Percentiles rank a stretch among this genome's conserved stretches.
Evolutionary conservation across 2,888 invertebrate species (phyloP).

Genomic region (Xestia ashworthii): DNA sequence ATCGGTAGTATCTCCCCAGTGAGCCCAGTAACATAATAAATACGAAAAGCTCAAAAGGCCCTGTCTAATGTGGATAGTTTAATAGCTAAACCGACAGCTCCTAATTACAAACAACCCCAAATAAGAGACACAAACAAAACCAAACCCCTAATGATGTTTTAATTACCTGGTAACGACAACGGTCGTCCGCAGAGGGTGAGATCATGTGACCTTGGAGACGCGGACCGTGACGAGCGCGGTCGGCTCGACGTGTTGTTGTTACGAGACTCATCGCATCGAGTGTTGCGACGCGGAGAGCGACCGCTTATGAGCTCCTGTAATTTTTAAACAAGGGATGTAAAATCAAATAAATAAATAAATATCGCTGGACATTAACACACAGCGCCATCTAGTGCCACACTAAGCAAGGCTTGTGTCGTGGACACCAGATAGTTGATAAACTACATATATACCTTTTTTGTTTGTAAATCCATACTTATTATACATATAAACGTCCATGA

Average conservation of each 20-base stretch:
- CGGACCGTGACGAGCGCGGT: slow-evolving; percentile 84
- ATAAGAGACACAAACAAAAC: background rate
- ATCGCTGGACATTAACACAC: no score
- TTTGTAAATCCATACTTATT: no score
- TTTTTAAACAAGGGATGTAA: background rate
- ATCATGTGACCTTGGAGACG: slow-evolving; percentile 85
- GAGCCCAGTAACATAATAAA: background rate
- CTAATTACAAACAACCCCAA: background rate
- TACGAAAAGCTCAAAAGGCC: background rate
- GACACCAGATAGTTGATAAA: no score
- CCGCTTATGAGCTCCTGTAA: slow-evolving; percentile 74
- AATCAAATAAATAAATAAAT: no score
- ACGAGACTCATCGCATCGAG: slow-evolving; percentile 73
- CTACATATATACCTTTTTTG: no score
- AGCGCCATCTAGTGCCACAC: no score
- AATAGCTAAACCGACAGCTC: background rate
- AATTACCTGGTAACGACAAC: slow-evolving; percentile 83
- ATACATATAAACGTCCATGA: no score
- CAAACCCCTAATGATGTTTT: background rate
- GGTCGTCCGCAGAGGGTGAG: slow-evolving; percentile 81
- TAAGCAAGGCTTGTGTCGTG: no score
- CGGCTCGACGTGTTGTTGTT: slow-evolving; percentile 74
- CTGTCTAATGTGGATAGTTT: background rate
- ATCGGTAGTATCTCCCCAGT: background rate
- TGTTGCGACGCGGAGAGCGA: slow-evolving; percentile 80